Evolutionary conservation across 2,113 vertebrate genomes (phyloP).

Genomic region (Baryphthengus martii): DNA sequence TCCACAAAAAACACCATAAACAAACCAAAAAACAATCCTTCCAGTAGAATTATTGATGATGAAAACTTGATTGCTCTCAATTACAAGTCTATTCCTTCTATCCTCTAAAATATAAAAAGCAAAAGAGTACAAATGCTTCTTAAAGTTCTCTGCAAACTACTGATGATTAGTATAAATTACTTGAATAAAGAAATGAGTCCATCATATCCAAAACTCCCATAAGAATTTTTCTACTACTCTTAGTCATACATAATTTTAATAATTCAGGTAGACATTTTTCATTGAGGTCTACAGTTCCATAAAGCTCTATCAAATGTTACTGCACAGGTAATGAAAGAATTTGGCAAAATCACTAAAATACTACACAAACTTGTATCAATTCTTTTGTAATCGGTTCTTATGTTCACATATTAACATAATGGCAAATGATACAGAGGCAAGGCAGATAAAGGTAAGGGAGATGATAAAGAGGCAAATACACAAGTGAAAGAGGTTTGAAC

Average conservation of each 20-base stretch:
- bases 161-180: background rate
- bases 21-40: too few relatives aligned
- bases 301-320: background rate
- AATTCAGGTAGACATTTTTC: background rate
- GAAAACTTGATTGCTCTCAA: background rate
- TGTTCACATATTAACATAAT: background rate
- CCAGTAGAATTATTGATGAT: background rate
- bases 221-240: background rate
- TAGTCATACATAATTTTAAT: background rate
- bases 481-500: background rate
- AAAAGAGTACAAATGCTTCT: background rate
- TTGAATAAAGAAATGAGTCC: background rate
- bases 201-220: background rate
- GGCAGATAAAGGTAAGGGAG: background rate
- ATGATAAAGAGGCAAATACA: background rate
- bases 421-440: too few relatives aligned
- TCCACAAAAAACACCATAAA: background rate
- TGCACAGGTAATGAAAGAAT: background rate
- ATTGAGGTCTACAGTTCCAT: background rate
- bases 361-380: background rate
- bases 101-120: background rate
- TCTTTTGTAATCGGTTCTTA: background rate
- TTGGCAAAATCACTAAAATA: background rate
- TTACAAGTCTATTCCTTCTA: background rate
- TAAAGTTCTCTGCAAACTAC: background rate